Evolutionary conservation across 2,888 invertebrate genomes (phyloP), one percentile per base, ranked within the genome.

Genomic region (Aspidiotus destructor): DNA sequence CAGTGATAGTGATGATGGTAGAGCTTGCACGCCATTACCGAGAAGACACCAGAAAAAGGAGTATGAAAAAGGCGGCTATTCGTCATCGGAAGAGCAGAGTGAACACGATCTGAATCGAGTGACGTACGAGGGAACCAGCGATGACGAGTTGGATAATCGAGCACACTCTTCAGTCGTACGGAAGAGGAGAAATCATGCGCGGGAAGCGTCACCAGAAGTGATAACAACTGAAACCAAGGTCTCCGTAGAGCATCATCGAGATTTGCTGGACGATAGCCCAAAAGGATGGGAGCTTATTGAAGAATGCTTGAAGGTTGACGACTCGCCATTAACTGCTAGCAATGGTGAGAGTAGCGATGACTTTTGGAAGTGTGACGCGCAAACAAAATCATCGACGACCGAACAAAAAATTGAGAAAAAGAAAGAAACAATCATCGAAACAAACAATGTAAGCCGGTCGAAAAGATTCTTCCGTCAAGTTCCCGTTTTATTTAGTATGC

Each of bases 311-410:
- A 68, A 68, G 41, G 64, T 58, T 52, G 64, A 64, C 40, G 64
- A 69, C 57, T 13, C 57, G 6, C 62, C 62, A 7, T 40, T 62
- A 11, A 63, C 55, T n/a, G 28, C 41, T 10, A 41, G 53, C 40
- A 44, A 69, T 9, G 71, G 70, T 8, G 72, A 71, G 11, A 72
- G 71, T 44, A 71, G 71, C 62, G 72, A 72, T 62, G 72, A 72
- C 48, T 72, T 72, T 54, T 72, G 72, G 72, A 72, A 71, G 62
- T 63, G 2, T 42, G 57, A 55, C 53, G 41, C 41, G 42, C 57
- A 8, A 16, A 13, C 16, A 48, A n/a, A 48, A n/a, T 9, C 5
- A 28, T 28, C 28, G 28, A 28, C 48, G 15, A 48, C 11, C 16
- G 70, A 60, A 8, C 67, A 55, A 0, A 52, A 41, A 2, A 41